These are phyloP conservation scores for Nesoenas mayeri DNA, from an alignment of 2,113 vertebrate species.

Conservation along the genomic window DNA sequence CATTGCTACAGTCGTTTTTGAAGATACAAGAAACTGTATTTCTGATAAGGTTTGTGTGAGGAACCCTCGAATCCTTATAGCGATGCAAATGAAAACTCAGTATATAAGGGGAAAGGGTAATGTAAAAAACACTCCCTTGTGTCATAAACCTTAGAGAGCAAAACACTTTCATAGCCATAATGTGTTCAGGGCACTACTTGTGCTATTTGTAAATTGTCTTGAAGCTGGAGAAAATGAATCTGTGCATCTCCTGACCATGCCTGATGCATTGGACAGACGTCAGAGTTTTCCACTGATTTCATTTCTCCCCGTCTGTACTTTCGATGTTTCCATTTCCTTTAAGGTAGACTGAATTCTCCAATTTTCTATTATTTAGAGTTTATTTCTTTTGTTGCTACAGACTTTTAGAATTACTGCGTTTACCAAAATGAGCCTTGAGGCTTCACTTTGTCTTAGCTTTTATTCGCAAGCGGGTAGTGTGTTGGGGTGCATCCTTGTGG, in stretches of 20 bases:
- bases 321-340: constrained; percentile 11
- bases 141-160: background rate
- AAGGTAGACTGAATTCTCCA: background rate
- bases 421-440: background rate
- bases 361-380: background rate
- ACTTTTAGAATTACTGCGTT: background rate
- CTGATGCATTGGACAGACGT: background rate
- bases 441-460: background rate
- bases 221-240: background rate
- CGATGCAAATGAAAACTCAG: background rate
- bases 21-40: constrained; percentile 23
- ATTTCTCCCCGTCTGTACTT: background rate
- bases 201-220: constrained; percentile 9
- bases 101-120: background rate
- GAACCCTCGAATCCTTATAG: background rate
- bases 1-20: background rate
- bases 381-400: background rate
- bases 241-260: background rate
- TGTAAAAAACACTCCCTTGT: background rate
- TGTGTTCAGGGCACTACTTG: background rate
- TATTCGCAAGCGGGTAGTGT: background rate
- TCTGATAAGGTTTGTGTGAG: background rate
- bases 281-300: background rate
- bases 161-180: background rate
- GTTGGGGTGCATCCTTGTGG: background rate